Evolutionary conservation across 2,797 vertebrate genomes (phyloP).

Genomic region (Rhinogobio ventralis): DNA sequence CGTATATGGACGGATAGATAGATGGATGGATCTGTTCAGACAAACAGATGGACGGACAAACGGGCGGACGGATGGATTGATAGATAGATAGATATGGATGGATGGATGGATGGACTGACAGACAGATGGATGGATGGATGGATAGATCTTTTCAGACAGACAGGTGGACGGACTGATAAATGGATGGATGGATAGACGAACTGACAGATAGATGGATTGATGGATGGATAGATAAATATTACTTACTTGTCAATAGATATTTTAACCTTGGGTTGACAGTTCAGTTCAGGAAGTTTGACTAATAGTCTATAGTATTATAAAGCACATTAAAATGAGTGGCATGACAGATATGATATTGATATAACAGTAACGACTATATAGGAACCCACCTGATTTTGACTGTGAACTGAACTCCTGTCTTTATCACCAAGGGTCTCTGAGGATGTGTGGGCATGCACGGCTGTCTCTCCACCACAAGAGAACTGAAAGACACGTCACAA

Average conservation of each 20-base stretch:
- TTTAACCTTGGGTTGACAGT: constrained; percentile 86
- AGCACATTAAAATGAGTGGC: not conserved
- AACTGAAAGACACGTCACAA: constrained; percentile 63
- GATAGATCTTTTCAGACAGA: not conserved
- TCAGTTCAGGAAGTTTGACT: constrained; percentile 87
- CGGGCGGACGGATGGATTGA: too few species aligned
- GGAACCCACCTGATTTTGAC: constrained; percentile 83
- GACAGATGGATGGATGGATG: too few species aligned
- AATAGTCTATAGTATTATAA: constrained; percentile 79
- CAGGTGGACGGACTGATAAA: too few species aligned
- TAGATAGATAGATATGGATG: not conserved
- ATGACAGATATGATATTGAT: too few species aligned
- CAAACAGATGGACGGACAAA: too few species aligned
- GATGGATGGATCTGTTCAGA: too few species aligned
- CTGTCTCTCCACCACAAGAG: constrained; percentile 89
- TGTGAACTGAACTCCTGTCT: constrained; percentile 84
- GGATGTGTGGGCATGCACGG: constrained; percentile 84
- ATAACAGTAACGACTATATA: not conserved
- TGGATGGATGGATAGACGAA: too few species aligned
- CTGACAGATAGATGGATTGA: not conserved
- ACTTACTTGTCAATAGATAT: constrained; percentile 92
- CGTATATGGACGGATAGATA: not conserved
- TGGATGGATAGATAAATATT: not conserved
- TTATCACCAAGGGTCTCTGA: constrained; percentile 85
- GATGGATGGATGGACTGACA: too few species aligned